Conservation (phyloP, 1,140 invertebrate species). For the Lordiphosa collinella region DNA sequence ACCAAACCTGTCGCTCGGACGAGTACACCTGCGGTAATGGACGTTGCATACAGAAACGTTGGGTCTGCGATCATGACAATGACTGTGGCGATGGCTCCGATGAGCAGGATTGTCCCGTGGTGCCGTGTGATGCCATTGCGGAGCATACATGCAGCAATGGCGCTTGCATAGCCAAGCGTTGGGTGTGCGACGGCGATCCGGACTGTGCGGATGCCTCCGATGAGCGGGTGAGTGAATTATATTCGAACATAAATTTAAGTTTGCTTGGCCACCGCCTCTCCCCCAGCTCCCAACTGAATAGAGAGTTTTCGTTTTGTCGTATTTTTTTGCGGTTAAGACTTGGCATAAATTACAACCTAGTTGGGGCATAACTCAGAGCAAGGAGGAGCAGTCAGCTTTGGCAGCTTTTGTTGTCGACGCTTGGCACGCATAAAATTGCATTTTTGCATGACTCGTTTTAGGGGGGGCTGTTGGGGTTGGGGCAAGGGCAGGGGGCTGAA, state of each 20-base stretch:
- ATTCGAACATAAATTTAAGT: conserved; percentile 53
- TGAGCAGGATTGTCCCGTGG: conserved; percentile 87
- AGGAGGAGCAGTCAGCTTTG: conserved; percentile 63
- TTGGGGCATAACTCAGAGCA: conserved; percentile 66
- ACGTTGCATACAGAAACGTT: conserved; percentile 91
- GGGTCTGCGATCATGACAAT: conserved; percentile 93
- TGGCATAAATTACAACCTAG: conserved; percentile 68
- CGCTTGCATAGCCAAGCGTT: conserved; percentile 86
- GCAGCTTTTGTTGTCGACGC: conserved; percentile 76
- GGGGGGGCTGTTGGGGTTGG: not conserved
- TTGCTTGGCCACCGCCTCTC: conserved; percentile 7
- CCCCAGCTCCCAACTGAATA: not conserved
- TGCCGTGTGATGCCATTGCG: conserved; percentile 84
- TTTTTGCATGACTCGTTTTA: conserved; percentile 42
- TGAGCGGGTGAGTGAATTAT: conserved; percentile 83
- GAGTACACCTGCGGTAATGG: conserved; percentile 94
- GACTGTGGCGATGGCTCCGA: conserved; percentile 92
- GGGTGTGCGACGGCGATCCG: conserved; percentile 92
- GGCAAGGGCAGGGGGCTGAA: conserved; percentile 2
- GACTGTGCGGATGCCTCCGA: conserved; percentile 91
- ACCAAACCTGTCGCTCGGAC: conserved; percentile 92
- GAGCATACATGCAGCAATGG: conserved; percentile 87
- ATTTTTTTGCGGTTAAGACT: conserved; percentile 18
- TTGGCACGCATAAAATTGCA: conserved; percentile 74
- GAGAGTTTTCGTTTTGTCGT: not conserved